These are phyloP conservation scores for Ellobius talpinus DNA, from an alignment of 2,113 vertebrate species.

Conservation along the genomic window DNA sequence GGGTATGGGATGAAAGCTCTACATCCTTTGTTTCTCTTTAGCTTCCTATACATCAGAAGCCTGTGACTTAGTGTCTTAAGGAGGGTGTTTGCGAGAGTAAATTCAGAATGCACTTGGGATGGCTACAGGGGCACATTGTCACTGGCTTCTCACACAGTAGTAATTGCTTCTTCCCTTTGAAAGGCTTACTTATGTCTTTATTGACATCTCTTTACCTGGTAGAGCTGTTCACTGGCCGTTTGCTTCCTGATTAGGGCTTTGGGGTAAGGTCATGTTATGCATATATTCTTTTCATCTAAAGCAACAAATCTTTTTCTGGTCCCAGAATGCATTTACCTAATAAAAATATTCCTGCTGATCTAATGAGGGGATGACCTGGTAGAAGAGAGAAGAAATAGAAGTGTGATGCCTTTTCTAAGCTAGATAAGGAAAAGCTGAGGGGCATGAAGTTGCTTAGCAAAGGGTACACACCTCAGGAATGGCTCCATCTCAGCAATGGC, in stretches of 20 bases:
- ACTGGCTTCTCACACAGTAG: neutral
- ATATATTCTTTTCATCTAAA: constrained; percentile 64
- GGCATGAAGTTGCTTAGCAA: neutral
- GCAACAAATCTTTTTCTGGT: constrained; percentile 40
- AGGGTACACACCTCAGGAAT: neutral
- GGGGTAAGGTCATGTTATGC: neutral
- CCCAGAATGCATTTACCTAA: constrained; percentile 2
- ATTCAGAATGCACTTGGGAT: neutral
- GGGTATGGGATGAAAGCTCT: neutral
- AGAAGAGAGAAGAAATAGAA: neutral
- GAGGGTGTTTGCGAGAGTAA: neutral
- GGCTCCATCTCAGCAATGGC: neutral
- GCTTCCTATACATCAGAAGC: neutral
- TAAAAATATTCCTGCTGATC: constrained; percentile 48
- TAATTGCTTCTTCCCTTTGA: neutral
- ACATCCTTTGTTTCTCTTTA: neutral
- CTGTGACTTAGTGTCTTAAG: neutral
- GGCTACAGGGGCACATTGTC: neutral
- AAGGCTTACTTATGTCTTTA: neutral
- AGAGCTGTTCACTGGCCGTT: neutral
- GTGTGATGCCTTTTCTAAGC: neutral
- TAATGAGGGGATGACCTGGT: constrained; percentile 26
- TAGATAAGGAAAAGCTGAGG: neutral
- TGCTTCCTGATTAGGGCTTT: constrained; percentile 39
- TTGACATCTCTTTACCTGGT: constrained; percentile 23